A percentile compares a stretch with the other conserved stretches of the same genome.
Conservation (phyloP, 2,888 invertebrate species). For the Eupithecia pulchellata region DNA sequence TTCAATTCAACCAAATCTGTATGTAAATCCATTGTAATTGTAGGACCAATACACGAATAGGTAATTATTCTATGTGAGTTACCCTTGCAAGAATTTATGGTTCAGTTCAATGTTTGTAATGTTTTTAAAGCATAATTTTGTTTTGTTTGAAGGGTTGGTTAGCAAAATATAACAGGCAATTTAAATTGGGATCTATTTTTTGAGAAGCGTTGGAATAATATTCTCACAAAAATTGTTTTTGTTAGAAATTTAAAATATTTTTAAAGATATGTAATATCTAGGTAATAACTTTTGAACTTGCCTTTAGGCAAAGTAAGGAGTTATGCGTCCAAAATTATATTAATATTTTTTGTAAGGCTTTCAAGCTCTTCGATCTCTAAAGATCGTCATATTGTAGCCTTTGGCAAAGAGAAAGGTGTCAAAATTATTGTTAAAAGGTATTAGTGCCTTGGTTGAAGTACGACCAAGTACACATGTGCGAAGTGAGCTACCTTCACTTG, state of each 20-base stretch:
- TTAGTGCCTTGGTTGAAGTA: background rate
- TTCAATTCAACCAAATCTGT: conserved; percentile 80
- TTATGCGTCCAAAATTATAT: background rate
- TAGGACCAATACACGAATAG: conserved; percentile 76
- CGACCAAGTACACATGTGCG: background rate
- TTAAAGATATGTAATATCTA: background rate
- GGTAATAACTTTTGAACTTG: background rate
- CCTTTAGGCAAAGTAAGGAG: background rate
- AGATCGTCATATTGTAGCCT: no score
- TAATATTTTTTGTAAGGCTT: background rate
- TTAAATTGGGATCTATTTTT: conserved; percentile 35
- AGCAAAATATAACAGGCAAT: conserved; percentile 44
- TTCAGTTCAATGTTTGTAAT: conserved; percentile 37
- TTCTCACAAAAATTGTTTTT: conserved; percentile 9
- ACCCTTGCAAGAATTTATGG: conserved; percentile 69
- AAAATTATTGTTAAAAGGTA: no score
- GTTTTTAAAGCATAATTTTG: conserved; percentile 75
- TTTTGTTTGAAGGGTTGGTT: conserved; percentile 54
- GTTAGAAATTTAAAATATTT: background rate
- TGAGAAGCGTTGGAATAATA: conserved; percentile 14
- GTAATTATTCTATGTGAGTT: conserved; percentile 73
- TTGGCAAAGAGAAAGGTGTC: no score
- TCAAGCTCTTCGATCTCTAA: no score
- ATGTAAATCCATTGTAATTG: conserved; percentile 79
- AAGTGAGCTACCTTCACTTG: no score